phyloP scores from a whole-genome alignment of 2,113 vertebrate genomes.

The Trematocara variabile region DNA sequence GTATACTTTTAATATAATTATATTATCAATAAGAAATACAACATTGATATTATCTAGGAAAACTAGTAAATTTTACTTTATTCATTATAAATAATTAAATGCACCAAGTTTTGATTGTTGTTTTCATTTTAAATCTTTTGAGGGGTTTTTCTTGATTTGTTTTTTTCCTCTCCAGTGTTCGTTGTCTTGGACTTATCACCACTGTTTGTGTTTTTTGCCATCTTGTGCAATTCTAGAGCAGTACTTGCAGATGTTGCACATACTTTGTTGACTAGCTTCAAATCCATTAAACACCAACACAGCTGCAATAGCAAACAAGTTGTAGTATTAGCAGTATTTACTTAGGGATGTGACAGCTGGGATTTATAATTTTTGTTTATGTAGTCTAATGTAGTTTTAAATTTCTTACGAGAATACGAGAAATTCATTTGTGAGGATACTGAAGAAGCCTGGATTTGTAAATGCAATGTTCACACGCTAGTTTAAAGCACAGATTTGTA shows the following conservation, averaged over 20 bases:
- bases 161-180: fast-evolving
- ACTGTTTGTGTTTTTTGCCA: background rate
- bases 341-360: background rate
- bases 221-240: background rate
- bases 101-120: background rate
- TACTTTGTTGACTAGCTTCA: background rate
- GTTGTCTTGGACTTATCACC: fast-evolving
- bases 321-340: background rate
- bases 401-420: background rate
- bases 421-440: background rate
- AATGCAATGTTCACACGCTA: background rate
- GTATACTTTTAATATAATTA: background rate
- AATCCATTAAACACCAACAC: background rate
- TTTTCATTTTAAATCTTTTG: background rate
- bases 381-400: background rate
- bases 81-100: background rate
- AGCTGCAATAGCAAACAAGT: background rate
- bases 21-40: background rate
- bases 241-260: background rate
- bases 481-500: background rate
- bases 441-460: background rate
- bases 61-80: background rate
- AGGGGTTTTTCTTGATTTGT: background rate
- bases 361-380: background rate
- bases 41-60: background rate